Base-by-base conservation (phyloP, 2,888 invertebrate species). In the Tinea pellionella region DNA sequence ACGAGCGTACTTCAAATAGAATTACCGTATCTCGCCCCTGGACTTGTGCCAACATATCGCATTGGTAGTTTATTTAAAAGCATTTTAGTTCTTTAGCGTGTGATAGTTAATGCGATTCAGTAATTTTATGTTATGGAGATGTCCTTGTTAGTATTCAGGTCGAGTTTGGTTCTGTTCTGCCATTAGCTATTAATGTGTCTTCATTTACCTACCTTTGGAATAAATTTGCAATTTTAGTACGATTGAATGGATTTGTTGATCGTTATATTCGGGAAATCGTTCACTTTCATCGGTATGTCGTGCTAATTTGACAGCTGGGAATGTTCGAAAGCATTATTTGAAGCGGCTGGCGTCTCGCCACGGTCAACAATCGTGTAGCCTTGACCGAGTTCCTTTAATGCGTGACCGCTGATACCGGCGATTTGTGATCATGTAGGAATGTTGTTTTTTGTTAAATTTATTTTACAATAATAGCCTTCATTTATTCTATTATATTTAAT, bases 281-380 rank as follows among this genome's bases (percentile, higher is more conserved):
- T 41, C 13, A 41, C 41, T 41, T 15, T 47, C 47, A 47, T 47
- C 15, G n/a, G n/a, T 16, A 47, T 47, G 16, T 47, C 47, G 16
- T 47, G 47, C 13, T 15, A 9, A n/a, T 47, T 47, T 47, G 47
- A 47, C 47, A 47, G 41, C 41, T 2, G 8, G 16, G 13, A 47
- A 47, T 47, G 47, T 47, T 15, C 9, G 47, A 47, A 47, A 53
- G 13, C 19, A 53, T 18, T 24, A 53, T 53, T 53, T 24, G 32
- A 16, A 24, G 30, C 69, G 75, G 70, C 77, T 84, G 82, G 82
- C 83, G 72, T 76, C 75, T 71, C 74, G 77, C 81, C 84, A 83
- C 77, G 81, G 78, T 77, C 81, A 75, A 68, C 72, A 73, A 75
- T 75, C 75, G 30, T 29, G n/a, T 81, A 71, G 77, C 85, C 85